phyloP scores from a whole-genome alignment of 2,113 vertebrate species.

The Suncus etruscus region DNA sequence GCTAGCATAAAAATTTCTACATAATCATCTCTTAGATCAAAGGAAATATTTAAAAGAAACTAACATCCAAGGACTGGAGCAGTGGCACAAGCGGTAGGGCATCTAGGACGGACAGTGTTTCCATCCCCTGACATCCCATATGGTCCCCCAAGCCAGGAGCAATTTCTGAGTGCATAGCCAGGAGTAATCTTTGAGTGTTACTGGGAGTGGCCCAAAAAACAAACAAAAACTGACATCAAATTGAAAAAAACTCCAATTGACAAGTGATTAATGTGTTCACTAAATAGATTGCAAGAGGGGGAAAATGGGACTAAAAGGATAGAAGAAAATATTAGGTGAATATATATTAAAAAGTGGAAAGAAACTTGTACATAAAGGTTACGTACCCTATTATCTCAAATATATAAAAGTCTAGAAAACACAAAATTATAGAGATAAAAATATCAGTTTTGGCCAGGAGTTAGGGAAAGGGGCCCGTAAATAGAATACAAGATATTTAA shows the following conservation, averaged over 20 bases:
- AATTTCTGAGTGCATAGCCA: too few relatives aligned
- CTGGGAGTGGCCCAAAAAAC: background rate
- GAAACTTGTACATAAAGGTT: background rate
- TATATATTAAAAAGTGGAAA: background rate
- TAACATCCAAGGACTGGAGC: too few relatives aligned
- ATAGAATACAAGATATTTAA: background rate
- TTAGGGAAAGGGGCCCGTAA: background rate
- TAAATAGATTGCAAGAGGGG: background rate
- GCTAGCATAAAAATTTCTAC: background rate
- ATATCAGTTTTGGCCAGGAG: conserved; percentile 13
- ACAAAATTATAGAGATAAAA: background rate
- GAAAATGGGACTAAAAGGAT: background rate
- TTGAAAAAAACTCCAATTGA: background rate
- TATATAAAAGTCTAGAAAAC: background rate
- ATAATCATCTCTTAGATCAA: conserved; percentile 44
- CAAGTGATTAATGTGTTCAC: conserved; percentile 37
- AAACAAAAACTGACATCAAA: background rate
- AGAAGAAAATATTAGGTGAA: conserved; percentile 4
- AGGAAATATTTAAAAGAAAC: conserved; percentile 51
- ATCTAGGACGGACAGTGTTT: too few relatives aligned
- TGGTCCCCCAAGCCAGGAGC: too few relatives aligned
- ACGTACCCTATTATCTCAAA: background rate
- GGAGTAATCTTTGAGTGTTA: too few relatives aligned
- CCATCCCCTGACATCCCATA: too few relatives aligned
- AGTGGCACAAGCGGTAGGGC: too few relatives aligned